Evolutionary conservation across 2,113 vertebrate species (phyloP), one percentile per base, ranked within the genome.

Genomic region (Daphoenositta chrysoptera): DNA sequence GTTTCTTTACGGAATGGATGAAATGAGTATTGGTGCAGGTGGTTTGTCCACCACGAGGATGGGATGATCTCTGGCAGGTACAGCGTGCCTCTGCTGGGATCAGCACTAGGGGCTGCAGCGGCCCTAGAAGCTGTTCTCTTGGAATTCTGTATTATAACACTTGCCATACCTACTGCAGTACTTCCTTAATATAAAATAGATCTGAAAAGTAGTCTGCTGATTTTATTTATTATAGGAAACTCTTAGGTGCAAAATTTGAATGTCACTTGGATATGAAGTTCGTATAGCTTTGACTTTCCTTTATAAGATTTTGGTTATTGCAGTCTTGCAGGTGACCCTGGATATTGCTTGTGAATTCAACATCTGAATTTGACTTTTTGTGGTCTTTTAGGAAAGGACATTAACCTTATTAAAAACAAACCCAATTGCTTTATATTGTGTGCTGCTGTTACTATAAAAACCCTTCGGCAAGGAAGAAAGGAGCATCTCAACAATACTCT

Each of bases 231-330:
- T 77, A 73, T 54, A 87, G 42, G 70, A 78, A 66, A 61, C 8
- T 73, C 33, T 63, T 18, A 39, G 23, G 57, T 71, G 60, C 73
- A 75, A 75, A 93, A 92, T 78, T 45, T 57, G 51, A 91, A 68
- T 54, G 78, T 45, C 73, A 70, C 30, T 82, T 82, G 56, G 51
- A 48, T 87, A 80, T 84, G 60, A 73, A 89, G 23, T 53, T 81
- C 37, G 9, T 53, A 23, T 40, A 81, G 42, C 60, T 73, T 30
- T 61, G 51, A 15, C 35, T 93, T 93, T 56, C 35, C 31, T 69
- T 84, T 75, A 26, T 58, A 66, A 50, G 69, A 45, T 75, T 87
- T 91, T 87, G 51, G 50, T 82, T 81, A 78, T 66, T 95, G 27
- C 24, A 37, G 44, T 60, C 35, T 91, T 91, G 64, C 45, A 69